Conservation (phyloP, 2,888 invertebrate genomes). For the Hanleya hanleyi region DNA sequence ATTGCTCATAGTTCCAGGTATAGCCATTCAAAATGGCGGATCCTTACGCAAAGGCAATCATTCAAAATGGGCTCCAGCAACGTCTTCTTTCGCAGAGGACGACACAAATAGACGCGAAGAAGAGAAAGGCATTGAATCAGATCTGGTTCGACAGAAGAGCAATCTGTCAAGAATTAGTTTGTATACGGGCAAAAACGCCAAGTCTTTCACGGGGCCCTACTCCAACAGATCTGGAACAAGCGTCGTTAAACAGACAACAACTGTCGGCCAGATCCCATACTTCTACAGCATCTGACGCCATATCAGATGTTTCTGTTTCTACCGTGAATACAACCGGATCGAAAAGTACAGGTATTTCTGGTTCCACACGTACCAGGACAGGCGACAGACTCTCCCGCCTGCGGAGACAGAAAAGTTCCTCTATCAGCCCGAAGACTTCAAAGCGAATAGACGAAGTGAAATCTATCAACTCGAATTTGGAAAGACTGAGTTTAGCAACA, state of each 20-base stretch:
- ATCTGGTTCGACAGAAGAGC: conserved; percentile 6
- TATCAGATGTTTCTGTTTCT: not conserved
- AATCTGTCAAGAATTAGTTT: not conserved
- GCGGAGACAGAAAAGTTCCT: not conserved
- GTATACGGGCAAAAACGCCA: not conserved
- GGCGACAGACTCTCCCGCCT: not conserved
- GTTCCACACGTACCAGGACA: not conserved
- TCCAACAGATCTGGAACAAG: not conserved
- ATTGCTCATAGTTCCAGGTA: too few species aligned
- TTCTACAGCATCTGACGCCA: not conserved
- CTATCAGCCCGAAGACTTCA: not conserved
- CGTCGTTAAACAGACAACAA: not conserved
- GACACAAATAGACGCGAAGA: not conserved
- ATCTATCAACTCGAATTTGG: not conserved
- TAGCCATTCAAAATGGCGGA: conserved; percentile 1
- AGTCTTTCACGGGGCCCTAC: not conserved
- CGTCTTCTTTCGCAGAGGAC: not conserved
- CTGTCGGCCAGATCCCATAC: not conserved
- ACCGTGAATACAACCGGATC: too few species aligned
- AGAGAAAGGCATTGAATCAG: not conserved
- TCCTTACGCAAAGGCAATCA: not conserved
- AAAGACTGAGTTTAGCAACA: not conserved
- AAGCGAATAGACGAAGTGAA: not conserved
- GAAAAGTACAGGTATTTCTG: too few species aligned
- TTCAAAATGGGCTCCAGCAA: not conserved